Evolutionary conservation across 2,113 vertebrate genomes (phyloP).

Genomic region (Carassius carassius): DNA sequence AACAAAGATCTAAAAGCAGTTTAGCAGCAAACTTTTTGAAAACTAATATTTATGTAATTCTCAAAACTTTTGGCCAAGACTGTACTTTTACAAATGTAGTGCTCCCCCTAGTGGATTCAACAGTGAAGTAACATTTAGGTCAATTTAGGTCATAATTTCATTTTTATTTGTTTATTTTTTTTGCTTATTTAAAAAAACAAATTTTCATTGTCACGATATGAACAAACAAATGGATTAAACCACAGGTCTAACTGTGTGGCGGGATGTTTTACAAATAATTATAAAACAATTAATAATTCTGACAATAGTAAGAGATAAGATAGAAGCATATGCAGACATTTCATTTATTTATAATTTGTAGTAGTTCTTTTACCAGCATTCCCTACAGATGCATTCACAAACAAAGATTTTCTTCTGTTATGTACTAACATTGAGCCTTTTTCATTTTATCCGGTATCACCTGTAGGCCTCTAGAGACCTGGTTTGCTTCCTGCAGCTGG

Average conservation of each 20-base stretch:
- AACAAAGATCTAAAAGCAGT: too few species aligned
- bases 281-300: background rate
- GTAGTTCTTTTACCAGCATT: background rate
- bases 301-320: background rate
- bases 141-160: background rate
- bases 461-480: slow-evolving; percentile 90
- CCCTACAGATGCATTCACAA: background rate
- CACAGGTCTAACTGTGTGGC: background rate
- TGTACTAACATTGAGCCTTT: background rate
- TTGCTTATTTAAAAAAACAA: background rate
- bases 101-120: slow-evolving; percentile 29
- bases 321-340: background rate
- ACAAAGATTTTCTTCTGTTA: background rate
- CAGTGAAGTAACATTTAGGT: background rate
- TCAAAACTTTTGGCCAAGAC: too few species aligned
- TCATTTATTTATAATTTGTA: background rate
- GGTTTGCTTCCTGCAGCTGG: slow-evolving; percentile 94
- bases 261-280: background rate
- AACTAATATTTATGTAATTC: too few species aligned
- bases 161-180: background rate
- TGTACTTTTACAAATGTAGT: background rate
- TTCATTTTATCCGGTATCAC: slow-evolving; percentile 30
- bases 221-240: background rate
- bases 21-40: too few species aligned
- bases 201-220: background rate